Base-by-base conservation (phyloP, 2,888 invertebrate species). In the Nudaria mundana region DNA sequence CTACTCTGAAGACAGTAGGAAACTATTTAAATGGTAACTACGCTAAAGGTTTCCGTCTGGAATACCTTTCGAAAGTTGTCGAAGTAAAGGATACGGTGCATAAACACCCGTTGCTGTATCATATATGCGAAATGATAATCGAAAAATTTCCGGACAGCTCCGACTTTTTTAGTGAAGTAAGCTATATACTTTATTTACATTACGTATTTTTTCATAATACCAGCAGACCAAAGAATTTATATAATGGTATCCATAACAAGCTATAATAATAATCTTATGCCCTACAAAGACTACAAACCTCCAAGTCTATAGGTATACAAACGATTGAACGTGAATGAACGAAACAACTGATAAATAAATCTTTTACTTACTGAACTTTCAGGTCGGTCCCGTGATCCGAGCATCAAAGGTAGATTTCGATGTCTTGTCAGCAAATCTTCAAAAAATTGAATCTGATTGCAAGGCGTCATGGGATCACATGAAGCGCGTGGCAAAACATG, bases 61-160 rank as follows among this genome's bases (percentile, higher is more conserved):
- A 99, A 70, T 99, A 99, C 84, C 91, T 99, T 66, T 93, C 97
- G 30, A 98, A 99, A 90, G 97, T 97, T 66, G 98, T 98, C 69
- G 98, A 99, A 90, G 98, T 99, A 28, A 98, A 99, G 87, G 99
- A 99, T 82, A 99, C 99, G 0, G 98, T 99, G 25, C 98, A 99
- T 81, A 99, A 99, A 81, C 98, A 99, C 85, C 98, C 99, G 4
- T 89, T 99, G 45, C 91, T 99, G 45, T 98, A 99, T 82, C 99
- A 99, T 81, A 91, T 99, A 53, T 98, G 98, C 77, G 96, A 97
- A 80, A 97, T 98, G 91, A 97, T 99, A 48, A 95, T 98, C 90
- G 98, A 99, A 71, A 96, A 98, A 78, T 97, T 95, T 81, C 95
- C 97, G 1, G 98, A 98, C 59, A 96, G 97, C 12, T 95, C 97